Evolutionary conservation across 2,797 vertebrate species (phyloP), one percentile per base, ranked within the genome.

Genomic region (Netta rufina): DNA sequence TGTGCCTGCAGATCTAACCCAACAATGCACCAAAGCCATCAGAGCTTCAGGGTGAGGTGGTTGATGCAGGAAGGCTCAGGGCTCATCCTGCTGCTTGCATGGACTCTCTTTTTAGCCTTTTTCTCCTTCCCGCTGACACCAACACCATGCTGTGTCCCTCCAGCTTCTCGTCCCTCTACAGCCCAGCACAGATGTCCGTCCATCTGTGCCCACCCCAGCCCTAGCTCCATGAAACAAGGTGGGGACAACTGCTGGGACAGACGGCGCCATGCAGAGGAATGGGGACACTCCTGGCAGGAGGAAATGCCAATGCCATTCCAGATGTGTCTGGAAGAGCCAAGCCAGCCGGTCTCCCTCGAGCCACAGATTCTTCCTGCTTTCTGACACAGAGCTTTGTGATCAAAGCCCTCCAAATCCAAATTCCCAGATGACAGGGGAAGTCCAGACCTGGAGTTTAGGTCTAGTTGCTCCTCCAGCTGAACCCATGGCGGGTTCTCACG

Each of bases 161-260:
- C 76, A 58, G 64, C 24, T 39, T 24, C 76, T 21, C 25, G 5
- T 27, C 15, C 36, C 60, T 19, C 53, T 6, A 4, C 49, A 69
- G 61, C 69, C 39, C 67, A 62, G 43, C 24, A 24, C 57, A 19
- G 61, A 32, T 53, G 56, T 9, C 60, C 56, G 3, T 16, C 27
- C 25, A 0, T 20, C 60, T 33, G 3, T 47, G 32, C 22, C 36
- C 67, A 49, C 7, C 16, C 25, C 3, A 3, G 5, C 9, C 12
- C 24, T 2, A 1, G 13, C 30, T 47, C 53, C 67, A 14, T 9
- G 21, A 4, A 57, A 51, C 14, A 12, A 39, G 27, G 36, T 0
- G 3, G 43, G 62, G 25, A 74, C 17, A 13, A n/a, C 62, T 6
- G 41, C 80, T n/a, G 51, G 28, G 57, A 19, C 51, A 79, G 70